phyloP scores from a whole-genome alignment of 2,113 vertebrate species.

The Micromys minutus region DNA sequence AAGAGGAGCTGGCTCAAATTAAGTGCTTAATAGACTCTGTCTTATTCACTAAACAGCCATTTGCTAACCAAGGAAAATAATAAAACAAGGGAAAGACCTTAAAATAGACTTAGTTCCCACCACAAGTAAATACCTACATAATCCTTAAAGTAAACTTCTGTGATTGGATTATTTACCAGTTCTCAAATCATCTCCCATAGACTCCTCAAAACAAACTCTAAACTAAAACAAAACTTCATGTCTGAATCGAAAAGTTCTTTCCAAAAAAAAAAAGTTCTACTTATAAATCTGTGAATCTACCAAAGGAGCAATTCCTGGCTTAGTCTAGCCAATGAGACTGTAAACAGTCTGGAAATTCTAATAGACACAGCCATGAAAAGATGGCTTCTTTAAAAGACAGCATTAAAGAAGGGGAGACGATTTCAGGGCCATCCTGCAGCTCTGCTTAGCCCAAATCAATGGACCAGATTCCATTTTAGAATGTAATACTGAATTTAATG shows the following conservation, averaged over 20 bases:
- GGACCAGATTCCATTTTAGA: not conserved
- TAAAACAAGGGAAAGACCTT: conserved; percentile 40
- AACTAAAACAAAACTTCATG: conserved; percentile 36
- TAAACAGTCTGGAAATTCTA: not conserved
- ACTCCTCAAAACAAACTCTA: conserved; percentile 32
- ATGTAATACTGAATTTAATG: not conserved
- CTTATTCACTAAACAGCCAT: not conserved
- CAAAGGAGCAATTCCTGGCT: not conserved
- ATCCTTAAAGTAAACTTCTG: conserved; percentile 30
- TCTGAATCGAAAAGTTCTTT: conserved; percentile 15
- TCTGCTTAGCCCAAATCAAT: not conserved
- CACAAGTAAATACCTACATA: conserved; percentile 44
- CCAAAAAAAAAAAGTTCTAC: not conserved
- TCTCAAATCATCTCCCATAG: not conserved
- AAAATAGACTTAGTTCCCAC: conserved; percentile 26
- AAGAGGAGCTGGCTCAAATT: not conserved
- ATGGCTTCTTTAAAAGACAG: not conserved
- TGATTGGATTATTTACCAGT: not conserved
- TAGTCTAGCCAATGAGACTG: not conserved
- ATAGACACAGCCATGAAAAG: conserved; percentile 37
- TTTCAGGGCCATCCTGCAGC: not conserved
- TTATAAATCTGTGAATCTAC: not conserved
- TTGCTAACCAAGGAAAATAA: conserved; percentile 38
- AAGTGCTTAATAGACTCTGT: not conserved
- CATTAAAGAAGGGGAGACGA: not conserved